Base-by-base conservation (phyloP, 2,113 vertebrate genomes). In the Bubo blakistoni region DNA sequence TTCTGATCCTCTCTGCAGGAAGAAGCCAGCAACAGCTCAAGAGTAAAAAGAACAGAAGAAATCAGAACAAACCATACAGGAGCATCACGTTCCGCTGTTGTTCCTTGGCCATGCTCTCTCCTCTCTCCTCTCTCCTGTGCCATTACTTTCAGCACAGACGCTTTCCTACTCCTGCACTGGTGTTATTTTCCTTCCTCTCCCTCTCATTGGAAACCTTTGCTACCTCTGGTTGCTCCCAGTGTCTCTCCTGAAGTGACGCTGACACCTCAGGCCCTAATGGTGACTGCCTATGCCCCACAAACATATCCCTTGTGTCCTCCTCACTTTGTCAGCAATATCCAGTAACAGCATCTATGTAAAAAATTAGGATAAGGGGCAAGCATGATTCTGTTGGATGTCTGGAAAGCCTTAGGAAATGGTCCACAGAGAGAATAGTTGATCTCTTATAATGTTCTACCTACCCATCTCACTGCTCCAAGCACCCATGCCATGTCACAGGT, bases 1-100 rank as follows among this genome's bases (percentile, higher is more conserved):
- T 80, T 69, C 54, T 80, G 92, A 66, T 91, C 87, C 69, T 13
- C 71, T 80, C 59, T 86, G 54, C 80, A 82, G n/a, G 46, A 86
- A 40, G 49, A 52, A 52, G 63, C 63, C 54, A 66, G 34, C 76
- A 94, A 52, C n/a, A 83, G 58, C 66, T 82, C 8, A 55, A 42
- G 63, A 83, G 16, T 32, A 54, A 65, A 61, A 81, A 70, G 40
- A 81, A 54, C 49, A 52, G 16, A 55, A 91, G 63, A 83, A 77
- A 92, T 38, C 72, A 81, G 72, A 77, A 72, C 18, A 73, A 51
- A 61, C 51, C 58, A n/a, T 55, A 26, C 91, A 94, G 74, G 20
- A 86, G 29, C 51, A 58, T 52, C 42, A 7, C 54, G 81, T 83
- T 40, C 36, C 2, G 0, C 54, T 69, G 76, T n/a, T 55, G 46